Conservation (phyloP, 2,113 vertebrate genomes). For the Callopanchax toddi region DNA sequence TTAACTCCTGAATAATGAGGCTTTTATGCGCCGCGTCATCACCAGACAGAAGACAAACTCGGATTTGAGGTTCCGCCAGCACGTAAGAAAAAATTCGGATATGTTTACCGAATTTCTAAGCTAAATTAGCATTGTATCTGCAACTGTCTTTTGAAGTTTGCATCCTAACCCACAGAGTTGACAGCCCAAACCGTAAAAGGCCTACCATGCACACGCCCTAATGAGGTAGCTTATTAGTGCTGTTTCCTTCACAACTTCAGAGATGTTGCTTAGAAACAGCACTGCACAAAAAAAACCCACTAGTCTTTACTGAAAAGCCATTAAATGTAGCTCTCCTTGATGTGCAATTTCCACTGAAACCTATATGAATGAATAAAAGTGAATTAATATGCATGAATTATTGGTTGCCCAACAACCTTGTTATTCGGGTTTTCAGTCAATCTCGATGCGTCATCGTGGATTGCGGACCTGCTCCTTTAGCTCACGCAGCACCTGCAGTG, state of each 20-base stretch:
- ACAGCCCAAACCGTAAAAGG: constrained; percentile 54
- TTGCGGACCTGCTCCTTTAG: constrained; percentile 17
- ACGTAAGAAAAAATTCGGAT: constrained; percentile 37
- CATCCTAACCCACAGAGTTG: constrained; percentile 59
- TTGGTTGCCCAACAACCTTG: constrained; percentile 1
- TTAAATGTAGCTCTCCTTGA: constrained; percentile 31
- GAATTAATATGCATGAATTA: constrained; percentile 9
- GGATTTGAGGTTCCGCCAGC: constrained; percentile 33
- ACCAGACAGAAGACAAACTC: constrained; percentile 31
- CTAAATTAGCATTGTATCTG: constrained; percentile 59
- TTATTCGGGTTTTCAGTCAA: constrained; percentile 16
- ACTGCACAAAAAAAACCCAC: constrained; percentile 50
- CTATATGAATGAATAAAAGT: constrained; percentile 15
- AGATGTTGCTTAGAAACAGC: constrained; percentile 68
- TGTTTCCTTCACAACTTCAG: constrained; percentile 48
- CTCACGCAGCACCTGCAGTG: constrained; percentile 17
- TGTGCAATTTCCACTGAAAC: constrained; percentile 41
- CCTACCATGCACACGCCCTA: constrained; percentile 62
- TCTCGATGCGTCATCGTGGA: constrained; percentile 19
- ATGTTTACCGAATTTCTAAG: constrained; percentile 63
- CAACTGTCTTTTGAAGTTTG: constrained; percentile 68
- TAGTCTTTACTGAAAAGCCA: constrained; percentile 37
- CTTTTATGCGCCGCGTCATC: constrained; percentile 59
- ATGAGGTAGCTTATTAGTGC: constrained; percentile 74
- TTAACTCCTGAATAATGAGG: constrained; percentile 68